These are phyloP conservation scores for Luehdorfia chinensis DNA, from an alignment of 1,140 invertebrate genomes.

Conservation along the genomic window DNA sequence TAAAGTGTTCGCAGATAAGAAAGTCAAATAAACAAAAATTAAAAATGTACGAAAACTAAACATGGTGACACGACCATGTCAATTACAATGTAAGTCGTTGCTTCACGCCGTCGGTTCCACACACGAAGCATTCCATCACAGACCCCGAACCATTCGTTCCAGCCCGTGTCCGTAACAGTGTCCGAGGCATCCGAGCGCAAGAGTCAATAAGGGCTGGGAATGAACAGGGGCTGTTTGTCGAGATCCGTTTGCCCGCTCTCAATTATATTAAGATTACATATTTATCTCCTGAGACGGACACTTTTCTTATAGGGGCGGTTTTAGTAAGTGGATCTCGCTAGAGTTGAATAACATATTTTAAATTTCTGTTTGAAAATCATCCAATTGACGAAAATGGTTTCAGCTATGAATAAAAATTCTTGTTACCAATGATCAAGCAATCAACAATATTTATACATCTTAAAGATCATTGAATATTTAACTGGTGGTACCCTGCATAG, in stretches of 20 bases:
- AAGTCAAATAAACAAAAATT: no score
- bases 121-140: constrained; percentile 19
- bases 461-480: no score
- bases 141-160: constrained; percentile 14
- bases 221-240: constrained; percentile 41
- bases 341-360: constrained; percentile 28
- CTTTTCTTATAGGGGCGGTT: constrained; percentile 48
- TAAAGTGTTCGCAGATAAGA: no score
- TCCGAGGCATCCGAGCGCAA: constrained; percentile 24
- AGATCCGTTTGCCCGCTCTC: constrained; percentile 42
- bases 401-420: no score
- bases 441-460: no score
- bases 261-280: constrained; percentile 74
- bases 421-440: no score
- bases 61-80: constrained; percentile 2
- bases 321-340: constrained; percentile 6
- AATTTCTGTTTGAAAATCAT: background rate
- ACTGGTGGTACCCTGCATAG: no score
- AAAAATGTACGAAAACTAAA: no score
- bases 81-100: constrained; percentile 8
- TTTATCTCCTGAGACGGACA: constrained; percentile 59
- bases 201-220: constrained; percentile 55
- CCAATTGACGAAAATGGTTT: no score
- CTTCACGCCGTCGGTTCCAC: constrained; percentile 13
- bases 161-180: background rate